Base-by-base conservation (phyloP, 2,113 vertebrate species). In the Aleadryas rufinucha region DNA sequence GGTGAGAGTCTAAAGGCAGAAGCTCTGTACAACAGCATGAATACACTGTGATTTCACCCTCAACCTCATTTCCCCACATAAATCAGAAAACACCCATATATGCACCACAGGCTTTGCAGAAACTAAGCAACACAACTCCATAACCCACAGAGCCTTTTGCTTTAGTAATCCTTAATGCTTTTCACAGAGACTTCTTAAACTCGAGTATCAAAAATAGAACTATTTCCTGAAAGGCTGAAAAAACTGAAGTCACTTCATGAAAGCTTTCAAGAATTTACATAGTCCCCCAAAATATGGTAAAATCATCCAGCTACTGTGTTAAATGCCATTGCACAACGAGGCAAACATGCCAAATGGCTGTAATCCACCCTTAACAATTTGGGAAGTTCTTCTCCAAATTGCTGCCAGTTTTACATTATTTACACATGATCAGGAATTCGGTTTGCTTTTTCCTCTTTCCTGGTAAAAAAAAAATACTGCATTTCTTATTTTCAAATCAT, bases 271-370 rank as follows among this genome's bases (percentile, higher is more conserved):
- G 50, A 56, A 44, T 28, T 90, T 84, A 70, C 56, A 74, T 22
- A 70, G 64, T 35, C 65, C 74, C 74, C 31, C 42, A 87, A 95
- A 97, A 93, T 74, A 76, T 41, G 57, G 81, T 18, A 91, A 82
- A 94, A 64, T 68, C 61, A 87, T 93, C 53, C 87, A 94, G 79
- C 84, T 96, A 95, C 93, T 87, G 89, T 93, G 72, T 75, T 93
- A 79, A 92, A 81, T 61, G 79, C 86, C 54, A 50, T 30, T 56
- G 65, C 27, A 92, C 56, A 82, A 72, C 45, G 6, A 53, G 60
- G 19, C 42, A 75, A 70, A 30, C 30, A 7, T 49, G 84, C 84
- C 78, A 96, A 86, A 81, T 78, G 91, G 81, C 90, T 81, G 49
- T 31, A 78, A 95, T 79, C 65, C 79, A 93, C 1, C 2, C 59